Evolutionary conservation across 2,888 invertebrate genomes (phyloP), one percentile per base, ranked within the genome.

Genomic region (Zhengitettix transpicula): DNA sequence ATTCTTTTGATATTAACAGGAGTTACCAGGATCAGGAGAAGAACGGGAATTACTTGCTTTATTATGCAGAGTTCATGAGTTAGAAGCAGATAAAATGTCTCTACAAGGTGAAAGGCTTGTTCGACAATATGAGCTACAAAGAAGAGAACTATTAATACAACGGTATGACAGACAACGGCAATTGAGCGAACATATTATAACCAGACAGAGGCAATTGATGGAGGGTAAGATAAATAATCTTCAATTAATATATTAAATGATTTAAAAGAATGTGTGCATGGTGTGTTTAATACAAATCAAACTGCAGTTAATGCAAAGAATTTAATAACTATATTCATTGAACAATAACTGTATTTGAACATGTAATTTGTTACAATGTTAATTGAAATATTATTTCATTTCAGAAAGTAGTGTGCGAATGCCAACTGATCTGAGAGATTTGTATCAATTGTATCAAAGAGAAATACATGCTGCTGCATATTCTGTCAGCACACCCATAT

Each of bases 11-110:
- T 40, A 14, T 55, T 66, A 70, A 1, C 70, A 88, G 91, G 88
- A 89, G 75, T 75, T 95, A 62, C 91, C 94, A 7, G 88, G 84
- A 69, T 89, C 88, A 63, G 88, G 90, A 58, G 92, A 95, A 65
- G 95, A 97, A 74, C 80, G 89, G 52, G 96, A 97, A 71, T 82
- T 96, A 60, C 73, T 92, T 61, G 85, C 88, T 28, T 76, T 97
- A 56, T 84, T 97, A 71, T 89, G 93, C 68, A 82, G 90, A 65
- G 93, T 96, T 51, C 95, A 96, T 71, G 91, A 94, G 73, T 77
- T 95, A 60, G 96, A 96, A 74, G 93, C 95, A 0, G 92, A 94
- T 72, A 96, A 93, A 75, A 83, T 90, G 74, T 93, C 94, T 67
- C 77, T 94, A 67, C 92, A 93, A 73, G 90, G 92, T 3, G 89